Percentiles rank a stretch among this genome's conserved stretches.
phyloP scores from a whole-genome alignment of 2,888 invertebrate species.

The Megaustenia siamemsis region DNA sequence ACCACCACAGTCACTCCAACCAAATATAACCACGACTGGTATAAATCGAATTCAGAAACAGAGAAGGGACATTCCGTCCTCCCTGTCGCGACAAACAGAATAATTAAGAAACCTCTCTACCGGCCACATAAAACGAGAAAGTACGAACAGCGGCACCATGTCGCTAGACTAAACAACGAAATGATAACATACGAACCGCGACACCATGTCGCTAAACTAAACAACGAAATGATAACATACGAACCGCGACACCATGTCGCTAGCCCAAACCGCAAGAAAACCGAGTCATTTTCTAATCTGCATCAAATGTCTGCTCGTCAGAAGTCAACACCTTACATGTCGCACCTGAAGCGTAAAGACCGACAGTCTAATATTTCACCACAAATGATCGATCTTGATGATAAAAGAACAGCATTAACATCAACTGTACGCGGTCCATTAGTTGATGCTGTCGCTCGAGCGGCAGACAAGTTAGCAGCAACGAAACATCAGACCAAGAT shows the following conservation, averaged over 20 bases:
- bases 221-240: too few species aligned
- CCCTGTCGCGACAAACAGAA: neutral
- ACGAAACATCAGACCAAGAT: too few species aligned
- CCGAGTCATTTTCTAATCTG: too few species aligned
- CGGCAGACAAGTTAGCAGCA: too few species aligned
- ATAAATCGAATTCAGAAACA: neutral
- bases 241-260: constrained; percentile 28
- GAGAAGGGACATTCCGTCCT: neutral
- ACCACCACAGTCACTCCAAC: neutral
- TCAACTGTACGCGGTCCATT: too few species aligned
- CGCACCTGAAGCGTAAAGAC: neutral
- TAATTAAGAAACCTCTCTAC: neutral
- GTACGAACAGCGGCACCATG: neutral
- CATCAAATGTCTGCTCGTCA: neutral
- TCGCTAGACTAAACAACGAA: too few species aligned
- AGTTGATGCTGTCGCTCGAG: too few species aligned
- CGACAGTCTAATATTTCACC: too few species aligned
- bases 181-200: too few species aligned
- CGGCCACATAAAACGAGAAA: neutral
- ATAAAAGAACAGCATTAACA: too few species aligned
- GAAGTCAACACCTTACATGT: neutral
- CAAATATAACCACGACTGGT: neutral
- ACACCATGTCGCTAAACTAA: neutral
- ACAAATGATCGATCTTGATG: too few species aligned
- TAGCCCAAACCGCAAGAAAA: too few species aligned